Evolutionary conservation across 2,888 invertebrate species (phyloP), one percentile per base, ranked within the genome.

Genomic region (Drosophila quinaria): DNA sequence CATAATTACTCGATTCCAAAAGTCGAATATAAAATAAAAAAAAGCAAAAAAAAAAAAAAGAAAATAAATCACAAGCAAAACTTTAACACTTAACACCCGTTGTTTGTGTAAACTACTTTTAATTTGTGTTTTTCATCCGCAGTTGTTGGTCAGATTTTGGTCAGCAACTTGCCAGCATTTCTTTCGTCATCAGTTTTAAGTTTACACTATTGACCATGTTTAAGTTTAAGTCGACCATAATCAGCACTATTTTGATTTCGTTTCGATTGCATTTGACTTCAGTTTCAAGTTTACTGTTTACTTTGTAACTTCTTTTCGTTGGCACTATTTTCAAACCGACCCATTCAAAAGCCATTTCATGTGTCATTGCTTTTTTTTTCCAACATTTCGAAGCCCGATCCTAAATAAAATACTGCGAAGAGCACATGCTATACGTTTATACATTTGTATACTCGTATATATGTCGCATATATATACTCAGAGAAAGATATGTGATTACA

Each of bases 311-410:
- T 37, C 46, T 37, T 66, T 29, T 29, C 15, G 63, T 78, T 69
- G 85, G 80, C 87, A 87, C 85, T 69, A 82, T 60, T 87, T 75
- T 83, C 69, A 74, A 44, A 46, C 78, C 78, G 74, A 74, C 74
- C 86, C 91, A 92, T 92, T 90, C 79, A 91, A 91, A 91, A 92
- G 88, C 91, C 91, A 91, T 91, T 91, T 91, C 92, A 91, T 90
- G 90, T 90, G 84, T 87, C 91, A 91, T 89, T 90, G 87, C 1
- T 87, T 82, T 84, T 81, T 80, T 84, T 80, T 84, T 72, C 61
- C 89, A 91, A 90, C 90, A 85, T 84, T 82, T 87, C 77, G 70
- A 76, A 89, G 92, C 91, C 91, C 81, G 78, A 85, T 91, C 92
- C 92, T 74, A 77, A 87, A 89, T 89, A 89, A 87, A 89, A 84